A percentile compares a stretch with the other conserved stretches of the same genome.
phyloP scores from a whole-genome alignment of 2,888 invertebrate species.

The Hyposoter dolosus region DNA sequence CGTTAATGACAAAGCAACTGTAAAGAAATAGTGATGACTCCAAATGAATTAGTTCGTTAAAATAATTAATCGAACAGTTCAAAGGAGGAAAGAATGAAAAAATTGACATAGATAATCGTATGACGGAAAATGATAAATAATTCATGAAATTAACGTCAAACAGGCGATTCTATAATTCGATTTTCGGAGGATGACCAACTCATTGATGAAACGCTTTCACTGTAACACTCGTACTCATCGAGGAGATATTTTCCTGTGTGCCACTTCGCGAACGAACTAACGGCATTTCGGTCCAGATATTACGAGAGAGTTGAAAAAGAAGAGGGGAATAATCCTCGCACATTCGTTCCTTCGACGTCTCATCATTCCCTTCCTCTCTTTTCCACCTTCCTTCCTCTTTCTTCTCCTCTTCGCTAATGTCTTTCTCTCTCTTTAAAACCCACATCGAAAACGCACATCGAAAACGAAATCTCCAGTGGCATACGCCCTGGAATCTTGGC shows the following conservation, averaged over 20 bases:
- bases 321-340: slow-evolving; percentile 28
- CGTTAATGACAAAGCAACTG: not conserved
- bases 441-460: slow-evolving; percentile 18
- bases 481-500: not conserved
- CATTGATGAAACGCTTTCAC: not conserved
- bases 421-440: slow-evolving; percentile 71
- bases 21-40: not conserved
- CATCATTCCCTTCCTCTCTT: slow-evolving; percentile 42
- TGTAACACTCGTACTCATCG: slow-evolving; percentile 34
- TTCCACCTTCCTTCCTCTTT: not conserved
- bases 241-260: slow-evolving; percentile 58
- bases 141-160: not conserved
- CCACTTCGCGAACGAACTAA: slow-evolving; percentile 69
- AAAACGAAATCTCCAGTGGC: slow-evolving; percentile 8
- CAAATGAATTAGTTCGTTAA: not conserved
- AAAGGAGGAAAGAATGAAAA: not conserved
- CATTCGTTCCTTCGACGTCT: slow-evolving; percentile 48
- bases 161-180: slow-evolving; percentile 17
- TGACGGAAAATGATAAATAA: not conserved
- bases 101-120: not conserved
- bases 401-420: slow-evolving; percentile 56
- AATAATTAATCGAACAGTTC: not conserved
- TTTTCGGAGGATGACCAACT: slow-evolving; percentile 6
- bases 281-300: slow-evolving; percentile 73
- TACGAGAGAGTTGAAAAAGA: slow-evolving; percentile 56